Percentiles rank a stretch among this genome's conserved stretches.
Conservation (phyloP, 2,113 vertebrate genomes). For the Dissostichus mawsoni region DNA sequence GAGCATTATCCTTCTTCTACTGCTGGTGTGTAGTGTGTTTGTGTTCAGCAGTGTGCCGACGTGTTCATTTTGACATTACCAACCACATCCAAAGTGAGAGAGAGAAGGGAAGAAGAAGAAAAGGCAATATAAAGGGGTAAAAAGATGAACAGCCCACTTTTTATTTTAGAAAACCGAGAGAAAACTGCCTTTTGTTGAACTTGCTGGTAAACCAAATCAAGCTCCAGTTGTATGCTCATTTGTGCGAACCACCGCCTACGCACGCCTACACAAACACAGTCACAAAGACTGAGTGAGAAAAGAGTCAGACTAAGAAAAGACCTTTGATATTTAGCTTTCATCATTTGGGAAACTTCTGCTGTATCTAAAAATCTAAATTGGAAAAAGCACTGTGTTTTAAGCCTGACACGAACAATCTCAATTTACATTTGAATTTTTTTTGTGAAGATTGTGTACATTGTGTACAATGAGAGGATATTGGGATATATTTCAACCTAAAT, state of each 20-base stretch:
- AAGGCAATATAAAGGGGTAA: background rate
- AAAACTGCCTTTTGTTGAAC: slow-evolving; percentile 8
- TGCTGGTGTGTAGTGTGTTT: slow-evolving; percentile 16
- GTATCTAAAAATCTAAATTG: background rate
- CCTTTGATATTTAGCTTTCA: slow-evolving; percentile 54
- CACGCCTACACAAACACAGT: slow-evolving; percentile 40
- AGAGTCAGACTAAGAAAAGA: slow-evolving; percentile 47
- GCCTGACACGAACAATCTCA: background rate
- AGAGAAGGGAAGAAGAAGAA: background rate
- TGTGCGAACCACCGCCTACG: slow-evolving; percentile 49
- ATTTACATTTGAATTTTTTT: background rate
- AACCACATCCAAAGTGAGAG: background rate
- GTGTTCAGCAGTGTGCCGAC: background rate
- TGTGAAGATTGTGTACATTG: background rate
- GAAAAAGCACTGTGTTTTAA: background rate
- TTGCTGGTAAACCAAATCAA: slow-evolving; percentile 39
- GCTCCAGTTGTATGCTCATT: slow-evolving; percentile 44
- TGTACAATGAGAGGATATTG: background rate
- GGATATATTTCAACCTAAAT: background rate
- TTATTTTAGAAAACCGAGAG: slow-evolving; percentile 1
- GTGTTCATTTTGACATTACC: background rate
- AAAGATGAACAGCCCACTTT: background rate
- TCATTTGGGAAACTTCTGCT: slow-evolving; percentile 33
- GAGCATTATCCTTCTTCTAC: slow-evolving; percentile 38
- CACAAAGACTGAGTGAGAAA: slow-evolving; percentile 29